These are phyloP conservation scores for Enteromius anoplus DNA, from an alignment of 2,797 vertebrate genomes.

Conservation along the genomic window DNA sequence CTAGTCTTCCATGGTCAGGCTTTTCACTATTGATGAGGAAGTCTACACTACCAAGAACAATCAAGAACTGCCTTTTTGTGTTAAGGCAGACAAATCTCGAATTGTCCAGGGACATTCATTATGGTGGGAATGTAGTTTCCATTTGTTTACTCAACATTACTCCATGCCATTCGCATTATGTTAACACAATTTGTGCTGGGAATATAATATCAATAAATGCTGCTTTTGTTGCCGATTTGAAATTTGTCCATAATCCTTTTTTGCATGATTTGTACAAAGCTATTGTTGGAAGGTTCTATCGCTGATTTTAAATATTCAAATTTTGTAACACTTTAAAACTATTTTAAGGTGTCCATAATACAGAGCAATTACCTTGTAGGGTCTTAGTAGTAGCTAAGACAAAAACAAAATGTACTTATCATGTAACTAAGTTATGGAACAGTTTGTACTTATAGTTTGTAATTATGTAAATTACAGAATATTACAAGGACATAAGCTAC, in stretches of 20 bases:
- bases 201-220: neutral
- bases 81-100: neutral
- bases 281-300: neutral
- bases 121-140: neutral
- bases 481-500: too few relatives aligned
- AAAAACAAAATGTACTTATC: too few relatives aligned
- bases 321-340: too few relatives aligned
- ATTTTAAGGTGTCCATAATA: too few relatives aligned
- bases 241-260: neutral
- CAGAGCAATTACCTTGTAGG: too few relatives aligned
- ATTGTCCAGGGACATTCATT: neutral
- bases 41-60: neutral
- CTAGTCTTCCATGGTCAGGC: neutral
- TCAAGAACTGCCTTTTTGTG: neutral
- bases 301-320: neutral
- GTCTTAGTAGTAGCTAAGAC: too few relatives aligned
- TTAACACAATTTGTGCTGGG: neutral
- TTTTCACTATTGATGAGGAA: neutral
- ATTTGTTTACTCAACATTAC: neutral
- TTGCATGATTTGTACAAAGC: neutral
- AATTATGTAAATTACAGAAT: too few relatives aligned
- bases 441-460: too few relatives aligned
- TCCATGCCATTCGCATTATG: neutral
- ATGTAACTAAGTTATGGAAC: too few relatives aligned
- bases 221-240: neutral